Base-by-base conservation (phyloP, 2,888 invertebrate genomes). In the Epiblema foenella region DNA sequence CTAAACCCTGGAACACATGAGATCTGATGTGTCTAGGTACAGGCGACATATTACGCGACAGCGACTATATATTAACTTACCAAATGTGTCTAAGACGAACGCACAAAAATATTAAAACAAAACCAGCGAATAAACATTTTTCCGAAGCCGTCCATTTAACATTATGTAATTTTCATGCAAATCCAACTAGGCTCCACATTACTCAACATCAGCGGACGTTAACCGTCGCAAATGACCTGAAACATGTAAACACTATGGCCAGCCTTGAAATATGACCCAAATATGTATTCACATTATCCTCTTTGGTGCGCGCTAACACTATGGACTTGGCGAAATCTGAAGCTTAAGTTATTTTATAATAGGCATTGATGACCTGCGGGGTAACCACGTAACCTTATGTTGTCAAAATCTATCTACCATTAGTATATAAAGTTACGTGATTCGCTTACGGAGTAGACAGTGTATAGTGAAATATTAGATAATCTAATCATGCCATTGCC, bases 241-340 rank as follows among this genome's bases (percentile, higher is more conserved):
- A 81, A 77, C 81, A 81, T 85, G 85, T 80, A 75, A 78, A 73
- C 59, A 70, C 69, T 69, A 69, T 51, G 58, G 52, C n/a, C 78
- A 81, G 76, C 86, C 88, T 85, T 88, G 85, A 79, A 81, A 81
- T 80, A 80, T 81, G 84, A 83, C 89, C 88, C 81, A 82, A 88
- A 88, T 87, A 82, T 83, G 81, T 74, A 71, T 73, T 74, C 73
- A 69, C 69, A 67, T 70, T 70, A 71, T 71, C 71, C 70, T 73
- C 69, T 73, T 73, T 24, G 46, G 59, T 65, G 17, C 46, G 59
- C 65, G 37, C 72, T 15, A 51, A 69, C 46, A 37, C n/a, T 72
- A 20, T 24, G 69, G 20, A 69, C 72, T 69, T 68, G 17, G 67
- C 29, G 3, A 67, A n/a, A 11, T 24, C 4, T 24, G 24, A 24